phyloP scores from a whole-genome alignment of 2,888 invertebrate genomes.

The Allygus modestus region DNA sequence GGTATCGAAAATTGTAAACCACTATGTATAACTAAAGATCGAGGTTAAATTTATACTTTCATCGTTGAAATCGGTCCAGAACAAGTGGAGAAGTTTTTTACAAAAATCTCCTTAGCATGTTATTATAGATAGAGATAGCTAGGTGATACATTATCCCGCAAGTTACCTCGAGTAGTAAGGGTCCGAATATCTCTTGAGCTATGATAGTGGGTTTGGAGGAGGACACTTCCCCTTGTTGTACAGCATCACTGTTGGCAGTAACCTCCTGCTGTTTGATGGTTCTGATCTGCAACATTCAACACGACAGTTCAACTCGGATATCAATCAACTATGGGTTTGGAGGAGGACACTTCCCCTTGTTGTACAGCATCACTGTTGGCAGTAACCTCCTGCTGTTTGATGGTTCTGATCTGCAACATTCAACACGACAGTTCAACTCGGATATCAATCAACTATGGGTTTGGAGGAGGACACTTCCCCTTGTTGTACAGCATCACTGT shows the following conservation, averaged over 20 bases:
- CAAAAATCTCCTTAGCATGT: too few relatives aligned
- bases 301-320: not conserved
- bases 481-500: constrained; percentile 89
- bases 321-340: too few relatives aligned
- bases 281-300: constrained; percentile 80
- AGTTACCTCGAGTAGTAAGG: constrained; percentile 84
- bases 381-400: constrained; percentile 78
- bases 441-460: too few relatives aligned
- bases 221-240: constrained; percentile 97
- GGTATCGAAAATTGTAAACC: too few relatives aligned
- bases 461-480: constrained; percentile 97
- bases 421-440: not conserved
- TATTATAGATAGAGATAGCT: too few relatives aligned
- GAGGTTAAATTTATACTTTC: too few relatives aligned
- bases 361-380: constrained; percentile 84
- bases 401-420: constrained; percentile 83
- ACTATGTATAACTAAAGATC: too few relatives aligned
- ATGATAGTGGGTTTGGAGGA: constrained; percentile 91
- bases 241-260: constrained; percentile 78
- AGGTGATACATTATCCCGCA: too few relatives aligned
- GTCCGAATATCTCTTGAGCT: constrained; percentile 84
- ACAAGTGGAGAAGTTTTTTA: too few relatives aligned
- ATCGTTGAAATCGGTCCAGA: too few relatives aligned
- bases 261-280: constrained; percentile 81
- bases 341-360: constrained; percentile 97